Percentiles rank a stretch among this genome's conserved stretches.
Evolutionary conservation across 2,113 vertebrate species (phyloP).

Genomic region (Dromas ardeola): DNA sequence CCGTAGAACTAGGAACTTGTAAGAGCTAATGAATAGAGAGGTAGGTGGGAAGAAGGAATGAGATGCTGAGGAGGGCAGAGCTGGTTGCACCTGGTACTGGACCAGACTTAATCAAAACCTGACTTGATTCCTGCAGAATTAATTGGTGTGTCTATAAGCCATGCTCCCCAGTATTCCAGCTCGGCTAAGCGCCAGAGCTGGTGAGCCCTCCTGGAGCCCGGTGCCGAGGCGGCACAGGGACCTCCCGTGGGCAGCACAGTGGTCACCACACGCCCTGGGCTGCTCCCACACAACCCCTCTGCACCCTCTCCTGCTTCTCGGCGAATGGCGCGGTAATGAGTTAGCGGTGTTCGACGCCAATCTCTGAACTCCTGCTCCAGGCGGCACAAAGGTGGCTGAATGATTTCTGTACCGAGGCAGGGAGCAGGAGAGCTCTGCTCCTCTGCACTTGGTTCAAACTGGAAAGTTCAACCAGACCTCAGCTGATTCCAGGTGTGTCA

Average conservation of each 20-base stretch:
- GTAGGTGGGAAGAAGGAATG: neutral
- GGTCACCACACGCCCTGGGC: neutral
- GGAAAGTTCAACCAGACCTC: neutral
- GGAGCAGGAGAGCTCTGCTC: neutral
- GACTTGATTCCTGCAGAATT: neutral
- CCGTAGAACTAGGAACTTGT: neutral
- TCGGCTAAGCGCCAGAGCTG: neutral
- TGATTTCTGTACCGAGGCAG: neutral
- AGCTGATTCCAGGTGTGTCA: neutral
- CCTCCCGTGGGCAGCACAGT: neutral
- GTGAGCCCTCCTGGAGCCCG: neutral
- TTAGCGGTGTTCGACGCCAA: accelerated
- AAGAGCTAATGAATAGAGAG: neutral
- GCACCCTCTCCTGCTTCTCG: neutral
- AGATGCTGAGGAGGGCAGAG: neutral
- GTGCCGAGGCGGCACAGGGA: too few species aligned
- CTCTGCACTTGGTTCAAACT: neutral
- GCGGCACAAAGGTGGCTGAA: neutral
- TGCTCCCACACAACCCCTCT: neutral
- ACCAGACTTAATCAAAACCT: neutral
- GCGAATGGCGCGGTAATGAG: accelerated
- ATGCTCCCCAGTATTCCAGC: too few species aligned
- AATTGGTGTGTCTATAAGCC: accelerated
- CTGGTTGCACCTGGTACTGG: neutral
- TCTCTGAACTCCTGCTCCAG: neutral